phyloP scores from a whole-genome alignment of 2,888 invertebrate species.

The Lasius platythorax region DNA sequence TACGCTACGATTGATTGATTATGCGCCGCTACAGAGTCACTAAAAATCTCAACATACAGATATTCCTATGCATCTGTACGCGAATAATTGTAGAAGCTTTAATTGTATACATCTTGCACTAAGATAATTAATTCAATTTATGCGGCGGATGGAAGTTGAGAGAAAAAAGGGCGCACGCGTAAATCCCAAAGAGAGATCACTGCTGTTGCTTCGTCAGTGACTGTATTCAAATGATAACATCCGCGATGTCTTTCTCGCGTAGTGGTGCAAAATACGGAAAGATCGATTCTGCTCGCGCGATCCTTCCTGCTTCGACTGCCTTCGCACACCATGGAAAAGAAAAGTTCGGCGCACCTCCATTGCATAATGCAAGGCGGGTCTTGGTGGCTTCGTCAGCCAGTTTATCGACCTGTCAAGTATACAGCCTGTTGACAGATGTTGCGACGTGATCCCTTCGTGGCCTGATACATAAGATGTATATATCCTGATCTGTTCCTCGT shows the following conservation, averaged over 20 bases:
- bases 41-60: slow-evolving; percentile 2
- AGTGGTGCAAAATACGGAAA: slow-evolving; percentile 61
- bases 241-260: slow-evolving; percentile 58
- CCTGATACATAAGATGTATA: slow-evolving; percentile 60
- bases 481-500: slow-evolving; percentile 51
- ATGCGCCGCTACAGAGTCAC: slow-evolving; percentile 13
- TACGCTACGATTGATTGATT: slow-evolving; percentile 61
- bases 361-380: slow-evolving; percentile 76
- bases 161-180: not conserved
- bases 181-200: slow-evolving; percentile 49
- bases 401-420: slow-evolving; percentile 76
- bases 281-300: slow-evolving; percentile 25
- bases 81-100: slow-evolving; percentile 36
- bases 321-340: slow-evolving; percentile 58
- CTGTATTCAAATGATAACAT: slow-evolving; percentile 70
- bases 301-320: slow-evolving; percentile 28
- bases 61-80: not conserved
- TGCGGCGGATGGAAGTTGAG: slow-evolving; percentile 45
- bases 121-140: slow-evolving; percentile 64
- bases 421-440: slow-evolving; percentile 76
- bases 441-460: slow-evolving; percentile 62
- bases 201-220: slow-evolving; percentile 61
- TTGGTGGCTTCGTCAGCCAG: slow-evolving; percentile 72
- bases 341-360: slow-evolving; percentile 69
- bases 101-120: slow-evolving; percentile 56